Evolutionary conservation across 2,113 vertebrate genomes (phyloP).

Genomic region (Paedocypris sp.): DNA sequence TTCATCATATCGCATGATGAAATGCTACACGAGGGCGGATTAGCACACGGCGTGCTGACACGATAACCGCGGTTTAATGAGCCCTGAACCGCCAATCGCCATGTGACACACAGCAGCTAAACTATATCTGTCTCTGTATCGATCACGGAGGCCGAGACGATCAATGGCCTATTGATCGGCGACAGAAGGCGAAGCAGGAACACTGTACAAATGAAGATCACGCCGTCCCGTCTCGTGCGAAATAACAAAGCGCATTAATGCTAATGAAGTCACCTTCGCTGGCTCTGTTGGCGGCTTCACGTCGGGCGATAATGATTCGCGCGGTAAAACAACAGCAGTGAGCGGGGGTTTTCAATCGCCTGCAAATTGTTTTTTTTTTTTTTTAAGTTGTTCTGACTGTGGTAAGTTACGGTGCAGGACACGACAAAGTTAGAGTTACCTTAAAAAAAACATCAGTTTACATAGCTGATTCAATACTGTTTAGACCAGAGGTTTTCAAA

Average conservation of each 20-base stretch:
- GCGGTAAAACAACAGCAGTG: background rate
- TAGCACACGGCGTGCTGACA: conserved; percentile 34
- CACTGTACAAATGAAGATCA: no score
- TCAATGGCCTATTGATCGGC: conserved; percentile 25
- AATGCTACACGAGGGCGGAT: conserved; percentile 26
- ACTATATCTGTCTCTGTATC: conserved; percentile 15
- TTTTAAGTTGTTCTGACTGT: no score
- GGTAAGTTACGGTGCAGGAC: no score
- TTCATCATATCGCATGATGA: conserved; percentile 13
- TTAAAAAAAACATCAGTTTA: no score
- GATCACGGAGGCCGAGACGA: background rate
- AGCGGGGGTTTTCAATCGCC: background rate
- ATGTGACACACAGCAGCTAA: conserved; percentile 16
- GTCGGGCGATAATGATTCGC: background rate
- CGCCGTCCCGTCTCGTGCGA: no score
- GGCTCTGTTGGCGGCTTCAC: background rate
- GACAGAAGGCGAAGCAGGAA: background rate
- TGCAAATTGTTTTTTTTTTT: background rate
- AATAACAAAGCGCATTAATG: conserved; percentile 8
- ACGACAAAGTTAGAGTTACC: no score
- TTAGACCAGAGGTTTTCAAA: no score
- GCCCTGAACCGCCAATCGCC: conserved; percentile 34
- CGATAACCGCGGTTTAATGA: conserved; percentile 38
- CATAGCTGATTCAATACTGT: no score
- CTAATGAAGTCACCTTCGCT: background rate